phyloP scores from a whole-genome alignment of 2,888 invertebrate genomes.

The Diarsia rubi region DNA sequence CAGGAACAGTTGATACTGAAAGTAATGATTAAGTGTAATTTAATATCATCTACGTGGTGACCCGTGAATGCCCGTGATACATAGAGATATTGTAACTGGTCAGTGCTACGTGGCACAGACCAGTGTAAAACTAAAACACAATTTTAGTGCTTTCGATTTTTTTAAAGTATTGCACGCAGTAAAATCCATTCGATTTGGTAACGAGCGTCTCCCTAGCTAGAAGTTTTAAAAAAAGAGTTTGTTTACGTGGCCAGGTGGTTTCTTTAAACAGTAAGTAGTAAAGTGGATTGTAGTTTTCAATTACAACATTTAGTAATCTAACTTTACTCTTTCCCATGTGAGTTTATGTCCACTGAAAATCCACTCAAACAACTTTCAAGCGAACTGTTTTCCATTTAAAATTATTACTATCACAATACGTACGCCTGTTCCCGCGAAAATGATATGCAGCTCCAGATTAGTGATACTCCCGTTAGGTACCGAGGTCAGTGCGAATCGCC shows the following conservation, averaged over 20 bases:
- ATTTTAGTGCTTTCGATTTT: background rate
- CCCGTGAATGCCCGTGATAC: background rate
- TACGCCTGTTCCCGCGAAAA: slow-evolving; percentile 89
- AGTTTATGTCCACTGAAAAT: background rate
- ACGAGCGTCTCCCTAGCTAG: background rate
- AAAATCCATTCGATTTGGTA: background rate
- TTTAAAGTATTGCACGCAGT: background rate
- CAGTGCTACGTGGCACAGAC: background rate
- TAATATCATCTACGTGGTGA: background rate
- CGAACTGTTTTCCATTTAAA: background rate
- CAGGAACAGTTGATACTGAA: slow-evolving; percentile 88
- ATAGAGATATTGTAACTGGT: background rate
- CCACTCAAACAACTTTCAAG: background rate
- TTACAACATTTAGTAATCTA: background rate
- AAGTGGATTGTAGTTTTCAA: background rate
- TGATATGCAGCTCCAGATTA: slow-evolving; percentile 86
- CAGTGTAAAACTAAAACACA: background rate
- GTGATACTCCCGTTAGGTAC: slow-evolving; percentile 83
- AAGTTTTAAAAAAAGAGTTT: background rate
- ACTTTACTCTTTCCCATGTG: background rate
- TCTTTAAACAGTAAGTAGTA: background rate
- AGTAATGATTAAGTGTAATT: slow-evolving; percentile 47
- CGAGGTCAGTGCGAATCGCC: slow-evolving; percentile 85
- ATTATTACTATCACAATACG: slow-evolving; percentile 67
- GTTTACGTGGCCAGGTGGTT: background rate